Conservation (phyloP, 2,888 invertebrate species). For the Metopia argyrocephala region DNA sequence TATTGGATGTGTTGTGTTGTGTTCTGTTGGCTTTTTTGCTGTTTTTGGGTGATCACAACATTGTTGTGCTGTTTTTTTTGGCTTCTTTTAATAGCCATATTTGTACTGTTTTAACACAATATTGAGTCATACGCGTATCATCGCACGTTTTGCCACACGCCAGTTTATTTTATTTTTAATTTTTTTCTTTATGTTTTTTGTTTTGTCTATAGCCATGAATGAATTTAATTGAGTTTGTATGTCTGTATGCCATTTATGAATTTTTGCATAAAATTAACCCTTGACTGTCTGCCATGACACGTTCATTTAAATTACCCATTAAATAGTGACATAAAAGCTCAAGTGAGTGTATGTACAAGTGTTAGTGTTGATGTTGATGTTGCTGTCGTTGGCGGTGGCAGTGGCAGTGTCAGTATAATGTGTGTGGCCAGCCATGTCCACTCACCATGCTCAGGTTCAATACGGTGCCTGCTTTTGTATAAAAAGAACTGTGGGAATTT, state of each 20-base stretch:
- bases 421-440: conserved; percentile 30
- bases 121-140: conserved; percentile 65
- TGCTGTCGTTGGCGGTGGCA: too few species aligned
- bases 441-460: neutral
- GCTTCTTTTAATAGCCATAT: conserved; percentile 53
- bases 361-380: neutral
- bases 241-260: neutral
- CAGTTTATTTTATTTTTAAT: neutral
- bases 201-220: neutral
- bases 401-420: conserved; percentile 2
- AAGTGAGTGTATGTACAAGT: neutral
- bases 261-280: conserved; percentile 59
- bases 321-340: conserved; percentile 37
- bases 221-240: conserved; percentile 4
- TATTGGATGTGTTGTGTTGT: conserved; percentile 9
- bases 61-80: conserved; percentile 14
- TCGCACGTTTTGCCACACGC: conserved; percentile 64
- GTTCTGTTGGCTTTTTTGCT: conserved; percentile 6
- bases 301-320: conserved; percentile 43
- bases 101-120: conserved; percentile 50
- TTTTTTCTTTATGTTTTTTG: neutral
- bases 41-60: conserved; percentile 31
- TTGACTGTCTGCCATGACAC: conserved; percentile 58
- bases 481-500: neutral
- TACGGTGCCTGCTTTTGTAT: neutral